Base-by-base conservation (phyloP, 2,113 vertebrate species). In the Illadopsis cleaveri region DNA sequence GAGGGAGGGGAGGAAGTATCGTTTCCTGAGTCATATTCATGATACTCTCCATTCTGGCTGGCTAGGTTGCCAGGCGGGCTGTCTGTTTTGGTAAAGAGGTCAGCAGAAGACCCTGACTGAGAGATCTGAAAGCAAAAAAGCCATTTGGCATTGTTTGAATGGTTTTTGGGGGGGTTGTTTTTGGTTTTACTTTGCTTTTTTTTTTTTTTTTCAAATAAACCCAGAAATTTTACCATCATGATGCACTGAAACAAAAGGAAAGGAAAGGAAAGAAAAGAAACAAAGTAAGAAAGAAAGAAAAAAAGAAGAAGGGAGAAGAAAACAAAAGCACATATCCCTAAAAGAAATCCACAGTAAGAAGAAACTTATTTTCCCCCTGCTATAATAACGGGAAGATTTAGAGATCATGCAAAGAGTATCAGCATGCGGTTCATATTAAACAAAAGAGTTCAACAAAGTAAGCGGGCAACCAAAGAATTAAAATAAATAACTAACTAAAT, bases 11-110 rank as follows among this genome's bases (percentile, higher is more conserved):
- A 99, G 78, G 99, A 99, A 9, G 99, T 99, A 97, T 99, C 99
- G 66, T 99, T 99, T 96, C 99, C 99, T 35, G 99, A 99, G 98
- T 99, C 99, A 86, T 99, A 99, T 98, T 99, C 99, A 82, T 98
- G 98, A 45, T 98, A 98, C 70, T 97, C 98, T 97, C 98, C 98
- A 28, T 97, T 97, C 80, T 97, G 98, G 91, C 94, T 96, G 93
- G 97, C 88, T 79, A 97, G 97, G 90, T 94, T 97, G 93, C 95
- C 97, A 96, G 96, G 98, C 64, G 94, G 97, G 94, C 98, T 96
- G 93, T 98, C 98, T 97, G 98, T 96, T 98, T 98, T 98, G 94
- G 97, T 98, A 97, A 99, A 98, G 96, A 98, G 97, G 96, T 98
- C 98, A 96, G 97, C 98, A 94, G 98, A 96, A 96, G 97, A 97